Base-by-base conservation (phyloP, 2,797 vertebrate species). In the Tenualosa thibaudeaui region DNA sequence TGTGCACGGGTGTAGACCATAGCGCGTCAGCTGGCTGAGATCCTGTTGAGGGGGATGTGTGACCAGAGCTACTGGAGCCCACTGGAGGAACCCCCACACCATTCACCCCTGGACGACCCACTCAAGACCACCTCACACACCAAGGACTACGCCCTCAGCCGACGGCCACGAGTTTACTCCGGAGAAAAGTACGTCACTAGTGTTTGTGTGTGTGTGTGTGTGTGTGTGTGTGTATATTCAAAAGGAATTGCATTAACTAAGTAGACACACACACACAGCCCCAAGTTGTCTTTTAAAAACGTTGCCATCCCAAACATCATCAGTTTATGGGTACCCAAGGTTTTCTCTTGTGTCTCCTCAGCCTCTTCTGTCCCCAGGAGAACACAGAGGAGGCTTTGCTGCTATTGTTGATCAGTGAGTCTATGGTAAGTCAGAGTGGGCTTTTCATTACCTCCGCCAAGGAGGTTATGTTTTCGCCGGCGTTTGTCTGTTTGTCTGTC, bases 21-120 rank as follows among this genome's bases (percentile, higher is more conserved):
- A 91, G 98, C 98, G 88, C 95, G 98, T 90, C 98, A 99, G 93
- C 93, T 99, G 86, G 98, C 98, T 0, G 98, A 99, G 94, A 99
- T 99, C 93, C 91, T 99, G 89, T 92, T 99, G 88, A 94, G 98
- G 91, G 98, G 98, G 40, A 99, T 99, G 97, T 99, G 98, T 89
- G 98, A 99, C 86, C 98, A 99, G 94, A 99, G 98, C 92, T 99
- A 99, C 84, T 99, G 98, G 98, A 98, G 97, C 92, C 98, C 98
- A 0, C 91, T 99, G 92, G 97, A 99, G 89, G 97, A 98, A 58
- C 97, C 98, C 0, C 98, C 98, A 3, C 95, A 96, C 56, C 96
- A 97, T 31, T 99, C 98, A 0, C 98, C 98, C 6, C 92, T 99
- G 85, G 97, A 99, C 0, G 98, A 99, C 90, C 97, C 96, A 0